Evolutionary conservation across 2,888 invertebrate genomes (phyloP).

Genomic region (Zygothrica quintamaculata): DNA sequence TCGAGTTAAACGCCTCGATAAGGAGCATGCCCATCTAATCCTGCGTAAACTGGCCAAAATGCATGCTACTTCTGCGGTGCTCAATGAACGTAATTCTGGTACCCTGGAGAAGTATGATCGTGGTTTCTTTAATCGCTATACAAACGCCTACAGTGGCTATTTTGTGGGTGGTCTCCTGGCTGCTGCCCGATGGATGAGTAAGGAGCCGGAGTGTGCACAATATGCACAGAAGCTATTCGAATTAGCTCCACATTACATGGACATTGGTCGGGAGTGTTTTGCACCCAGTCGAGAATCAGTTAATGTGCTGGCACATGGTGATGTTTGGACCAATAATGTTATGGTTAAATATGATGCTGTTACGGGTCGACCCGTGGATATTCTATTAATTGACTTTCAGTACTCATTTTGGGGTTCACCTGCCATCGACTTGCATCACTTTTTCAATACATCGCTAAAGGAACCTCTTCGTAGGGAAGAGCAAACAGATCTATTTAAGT

Average conservation of each 20-base stretch:
- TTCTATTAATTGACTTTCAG: slow-evolving; percentile 83
- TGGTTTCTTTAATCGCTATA: slow-evolving; percentile 83
- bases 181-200: slow-evolving; percentile 76
- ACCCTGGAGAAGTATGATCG: slow-evolving; percentile 79
- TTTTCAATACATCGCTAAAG: slow-evolving; percentile 82
- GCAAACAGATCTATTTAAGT: slow-evolving; percentile 79
- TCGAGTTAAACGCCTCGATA: slow-evolving; percentile 82
- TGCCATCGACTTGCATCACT: slow-evolving; percentile 82
- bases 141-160: slow-evolving; percentile 78
- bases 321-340: slow-evolving; percentile 83
- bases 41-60: slow-evolving; percentile 85
- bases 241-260: slow-evolving; percentile 80
- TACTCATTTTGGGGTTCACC: slow-evolving; percentile 84
- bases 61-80: slow-evolving; percentile 85
- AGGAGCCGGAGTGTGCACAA: slow-evolving; percentile 58
- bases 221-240: slow-evolving; percentile 78
- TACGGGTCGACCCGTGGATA: slow-evolving; percentile 73
- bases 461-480: slow-evolving; percentile 77
- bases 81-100: slow-evolving; percentile 81
- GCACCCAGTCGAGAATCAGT: slow-evolving; percentile 69
- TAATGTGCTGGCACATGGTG: slow-evolving; percentile 83
- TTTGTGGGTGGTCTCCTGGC: slow-evolving; percentile 79
- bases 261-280: slow-evolving; percentile 80
- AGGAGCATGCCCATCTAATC: slow-evolving; percentile 83
- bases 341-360: slow-evolving; percentile 82